Evolutionary conservation across 2,797 vertebrate species (phyloP).

Genomic region (Linurgus olivaceus): DNA sequence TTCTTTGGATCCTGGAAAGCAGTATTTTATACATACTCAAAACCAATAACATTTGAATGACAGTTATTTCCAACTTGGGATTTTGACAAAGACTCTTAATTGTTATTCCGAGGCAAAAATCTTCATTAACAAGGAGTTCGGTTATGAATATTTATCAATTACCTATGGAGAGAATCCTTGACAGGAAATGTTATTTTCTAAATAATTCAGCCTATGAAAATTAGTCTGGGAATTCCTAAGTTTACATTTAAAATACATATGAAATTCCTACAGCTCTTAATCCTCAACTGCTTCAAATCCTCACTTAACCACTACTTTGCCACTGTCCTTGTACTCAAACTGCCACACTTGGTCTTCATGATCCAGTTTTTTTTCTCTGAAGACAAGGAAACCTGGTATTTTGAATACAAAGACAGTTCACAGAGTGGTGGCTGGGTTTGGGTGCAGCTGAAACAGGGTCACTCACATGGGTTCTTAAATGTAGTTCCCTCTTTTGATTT

Average conservation of each 20-base stretch:
- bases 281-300: background rate
- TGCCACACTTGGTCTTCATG: background rate
- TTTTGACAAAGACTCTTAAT: slow-evolving; percentile 52
- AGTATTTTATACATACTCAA: slow-evolving; percentile 21
- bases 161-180: slow-evolving; percentile 37
- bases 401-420: background rate
- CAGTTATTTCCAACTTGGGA: slow-evolving; percentile 46
- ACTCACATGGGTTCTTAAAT: background rate
- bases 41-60: slow-evolving; percentile 49
- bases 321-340: background rate
- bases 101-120: slow-evolving; percentile 58
- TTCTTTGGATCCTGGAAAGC: slow-evolving; percentile 30
- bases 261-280: background rate
- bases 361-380: background rate
- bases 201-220: slow-evolving; percentile 31
- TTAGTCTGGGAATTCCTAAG: background rate
- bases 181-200: slow-evolving; percentile 26
- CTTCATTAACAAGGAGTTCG: slow-evolving; percentile 39
- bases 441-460: background rate
- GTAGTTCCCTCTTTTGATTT: background rate
- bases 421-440: rapidly evolving
- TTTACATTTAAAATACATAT: background rate
- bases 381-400: background rate
- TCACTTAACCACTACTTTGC: background rate
- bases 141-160: slow-evolving; percentile 63